phyloP scores from a whole-genome alignment of 2,888 invertebrate species.

The Augochlorella aurata region DNA sequence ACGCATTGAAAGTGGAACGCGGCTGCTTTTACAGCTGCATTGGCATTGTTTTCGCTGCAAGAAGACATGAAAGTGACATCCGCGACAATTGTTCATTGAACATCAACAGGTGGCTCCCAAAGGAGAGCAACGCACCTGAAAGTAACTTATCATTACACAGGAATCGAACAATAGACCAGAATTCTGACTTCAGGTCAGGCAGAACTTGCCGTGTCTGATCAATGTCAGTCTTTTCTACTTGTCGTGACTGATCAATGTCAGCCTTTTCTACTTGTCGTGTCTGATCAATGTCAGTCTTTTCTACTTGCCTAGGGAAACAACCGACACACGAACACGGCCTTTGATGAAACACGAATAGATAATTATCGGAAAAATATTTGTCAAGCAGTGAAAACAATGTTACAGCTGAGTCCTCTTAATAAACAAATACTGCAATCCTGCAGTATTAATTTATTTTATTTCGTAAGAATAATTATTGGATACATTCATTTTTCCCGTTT shows the following conservation, averaged over 20 bases:
- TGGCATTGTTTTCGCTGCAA: slow-evolving; percentile 5
- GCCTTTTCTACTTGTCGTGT: slow-evolving; percentile 16
- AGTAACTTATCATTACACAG: slow-evolving; percentile 46
- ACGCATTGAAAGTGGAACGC: slow-evolving; percentile 34
- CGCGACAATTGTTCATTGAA: slow-evolving; percentile 47
- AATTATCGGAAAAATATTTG: neutral
- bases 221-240: slow-evolving; percentile 22
- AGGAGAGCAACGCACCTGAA: slow-evolving; percentile 36
- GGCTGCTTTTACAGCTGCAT: neutral
- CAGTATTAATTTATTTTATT: too few relatives aligned
- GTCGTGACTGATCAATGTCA: slow-evolving; percentile 22
- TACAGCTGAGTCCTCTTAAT: too few relatives aligned
- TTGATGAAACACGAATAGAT: neutral
- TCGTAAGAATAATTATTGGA: too few relatives aligned
- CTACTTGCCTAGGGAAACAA: neutral
- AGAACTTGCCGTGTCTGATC: slow-evolving; percentile 24
- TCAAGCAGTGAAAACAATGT: neutral
- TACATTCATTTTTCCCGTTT: too few relatives aligned
- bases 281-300: slow-evolving; percentile 22
- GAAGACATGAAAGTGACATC: slow-evolving; percentile 30
- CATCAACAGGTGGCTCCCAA: slow-evolving; percentile 62
- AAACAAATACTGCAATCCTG: too few relatives aligned
- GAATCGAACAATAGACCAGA: slow-evolving; percentile 42
- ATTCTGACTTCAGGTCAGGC: slow-evolving; percentile 10
- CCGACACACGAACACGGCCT: neutral